Conservation (phyloP, 2,888 invertebrate species). For the Choristoneura rosaceana region DNA sequence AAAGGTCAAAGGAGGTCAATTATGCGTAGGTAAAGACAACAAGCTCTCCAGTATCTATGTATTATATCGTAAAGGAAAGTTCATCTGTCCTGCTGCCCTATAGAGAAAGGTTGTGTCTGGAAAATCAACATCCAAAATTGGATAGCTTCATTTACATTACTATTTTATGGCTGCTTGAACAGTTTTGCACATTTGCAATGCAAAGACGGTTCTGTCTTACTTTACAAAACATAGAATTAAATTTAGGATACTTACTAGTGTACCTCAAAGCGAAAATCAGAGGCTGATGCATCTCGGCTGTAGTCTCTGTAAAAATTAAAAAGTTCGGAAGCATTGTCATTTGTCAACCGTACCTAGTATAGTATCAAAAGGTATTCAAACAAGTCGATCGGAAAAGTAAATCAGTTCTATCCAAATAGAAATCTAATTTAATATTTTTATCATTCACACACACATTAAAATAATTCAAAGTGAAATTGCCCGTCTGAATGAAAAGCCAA, state of each 20-base stretch:
- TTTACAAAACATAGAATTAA: not conserved
- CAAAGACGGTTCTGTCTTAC: not conserved
- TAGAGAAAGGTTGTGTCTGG: constrained; percentile 15
- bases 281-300: too few species aligned
- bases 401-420: not conserved
- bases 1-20: constrained; percentile 18
- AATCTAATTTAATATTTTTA: not conserved
- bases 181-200: too few species aligned
- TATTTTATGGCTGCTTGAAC: not conserved
- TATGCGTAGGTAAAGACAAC: constrained; percentile 28
- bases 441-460: constrained; percentile 2
- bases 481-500: constrained; percentile 25
- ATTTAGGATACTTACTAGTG: too few species aligned
- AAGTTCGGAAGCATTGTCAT: too few species aligned
- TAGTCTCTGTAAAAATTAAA: too few species aligned
- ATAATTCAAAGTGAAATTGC: constrained; percentile 9
- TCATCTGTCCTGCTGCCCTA: constrained; percentile 24
- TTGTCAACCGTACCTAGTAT: too few species aligned
- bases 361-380: too few species aligned
- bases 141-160: constrained; percentile 30
- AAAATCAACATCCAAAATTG: constrained; percentile 29
- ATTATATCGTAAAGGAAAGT: constrained; percentile 35
- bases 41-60: constrained; percentile 29
- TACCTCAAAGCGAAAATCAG: too few species aligned
- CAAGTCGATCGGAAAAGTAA: too few species aligned